Conservation (phyloP, 2,113 vertebrate species). For the Sialia sialis region DNA sequence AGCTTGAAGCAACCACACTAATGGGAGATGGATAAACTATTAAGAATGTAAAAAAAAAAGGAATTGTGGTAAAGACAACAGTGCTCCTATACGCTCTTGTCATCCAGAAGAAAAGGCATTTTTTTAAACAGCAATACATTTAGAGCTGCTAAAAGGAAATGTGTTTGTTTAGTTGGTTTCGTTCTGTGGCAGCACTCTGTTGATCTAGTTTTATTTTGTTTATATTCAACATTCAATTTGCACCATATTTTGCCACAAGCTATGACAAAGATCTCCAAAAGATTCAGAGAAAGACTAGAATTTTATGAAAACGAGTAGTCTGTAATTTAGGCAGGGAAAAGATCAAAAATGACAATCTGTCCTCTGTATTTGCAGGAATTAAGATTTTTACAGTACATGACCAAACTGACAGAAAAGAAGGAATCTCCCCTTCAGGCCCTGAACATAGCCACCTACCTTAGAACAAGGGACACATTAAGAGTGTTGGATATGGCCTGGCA, state of each 20-base stretch:
- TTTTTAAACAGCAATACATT: not conserved
- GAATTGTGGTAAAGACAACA: not conserved
- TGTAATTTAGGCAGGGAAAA: not conserved
- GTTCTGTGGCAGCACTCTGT: not conserved
- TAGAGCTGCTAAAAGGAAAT: not conserved
- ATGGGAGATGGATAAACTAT: not conserved
- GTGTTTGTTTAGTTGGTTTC: not conserved
- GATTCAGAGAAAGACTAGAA: not conserved
- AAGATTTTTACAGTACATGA: not conserved
- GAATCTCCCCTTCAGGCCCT: not conserved
- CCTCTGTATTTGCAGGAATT: not conserved
- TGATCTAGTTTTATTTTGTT: not conserved
- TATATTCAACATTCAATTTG: not conserved
- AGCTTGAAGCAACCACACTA: not conserved
- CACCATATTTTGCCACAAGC: not conserved
- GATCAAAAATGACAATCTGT: not conserved
- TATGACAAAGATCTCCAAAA: rapidly evolving
- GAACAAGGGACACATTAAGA: not conserved
- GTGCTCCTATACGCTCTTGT: not conserved
- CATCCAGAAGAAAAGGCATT: not conserved
- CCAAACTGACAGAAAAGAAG: not conserved
- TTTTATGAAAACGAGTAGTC: not conserved
- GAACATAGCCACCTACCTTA: not conserved
- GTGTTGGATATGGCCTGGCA: rapidly evolving
- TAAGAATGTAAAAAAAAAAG: not conserved